A percentile compares a stretch with the other conserved stretches of the same genome.
phyloP scores from a whole-genome alignment of 1,140 invertebrate species.

The Gryon sp. region DNA sequence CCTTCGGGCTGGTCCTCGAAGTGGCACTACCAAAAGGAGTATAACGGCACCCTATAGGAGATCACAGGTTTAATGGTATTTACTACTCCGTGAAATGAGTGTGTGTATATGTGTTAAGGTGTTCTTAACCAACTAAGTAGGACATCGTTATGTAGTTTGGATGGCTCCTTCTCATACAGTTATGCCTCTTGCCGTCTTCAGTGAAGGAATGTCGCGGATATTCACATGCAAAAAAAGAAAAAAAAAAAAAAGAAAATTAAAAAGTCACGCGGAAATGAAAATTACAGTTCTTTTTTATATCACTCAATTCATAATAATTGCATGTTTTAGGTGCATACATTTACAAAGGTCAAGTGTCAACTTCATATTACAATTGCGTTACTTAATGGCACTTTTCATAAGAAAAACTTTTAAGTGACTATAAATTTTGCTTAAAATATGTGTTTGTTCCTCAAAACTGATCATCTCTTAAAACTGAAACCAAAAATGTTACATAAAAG shows the following conservation, averaged over 20 bases:
- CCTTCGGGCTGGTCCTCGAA: slow-evolving; percentile 30
- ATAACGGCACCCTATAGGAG: slow-evolving; percentile 62
- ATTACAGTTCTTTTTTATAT: slow-evolving; percentile 9
- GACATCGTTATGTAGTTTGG: slow-evolving; percentile 54
- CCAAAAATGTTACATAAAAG: no score
- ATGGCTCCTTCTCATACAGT: slow-evolving; percentile 56
- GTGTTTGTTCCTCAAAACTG: no score
- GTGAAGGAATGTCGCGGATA: slow-evolving; percentile 46
- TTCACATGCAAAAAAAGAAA: slow-evolving; percentile 47
- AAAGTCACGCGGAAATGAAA: slow-evolving; percentile 25
- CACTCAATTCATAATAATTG: slow-evolving; percentile 8
- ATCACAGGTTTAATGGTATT: slow-evolving; percentile 58
- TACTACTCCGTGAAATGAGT: slow-evolving; percentile 54
- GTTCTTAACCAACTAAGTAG: slow-evolving; percentile 56
- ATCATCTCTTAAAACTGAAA: no score
- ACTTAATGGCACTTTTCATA: no score
- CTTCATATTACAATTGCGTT: no score
- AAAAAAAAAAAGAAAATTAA: slow-evolving; percentile 5
- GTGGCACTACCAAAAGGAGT: slow-evolving; percentile 51
- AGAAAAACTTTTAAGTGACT: no score
- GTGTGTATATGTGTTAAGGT: slow-evolving; percentile 52
- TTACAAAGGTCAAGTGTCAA: no score
- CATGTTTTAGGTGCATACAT: no score
- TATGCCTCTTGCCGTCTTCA: slow-evolving; percentile 33
- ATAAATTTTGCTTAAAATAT: no score